Evolutionary conservation across 2,113 vertebrate species (phyloP).

Genomic region (Athene cunicularia): DNA sequence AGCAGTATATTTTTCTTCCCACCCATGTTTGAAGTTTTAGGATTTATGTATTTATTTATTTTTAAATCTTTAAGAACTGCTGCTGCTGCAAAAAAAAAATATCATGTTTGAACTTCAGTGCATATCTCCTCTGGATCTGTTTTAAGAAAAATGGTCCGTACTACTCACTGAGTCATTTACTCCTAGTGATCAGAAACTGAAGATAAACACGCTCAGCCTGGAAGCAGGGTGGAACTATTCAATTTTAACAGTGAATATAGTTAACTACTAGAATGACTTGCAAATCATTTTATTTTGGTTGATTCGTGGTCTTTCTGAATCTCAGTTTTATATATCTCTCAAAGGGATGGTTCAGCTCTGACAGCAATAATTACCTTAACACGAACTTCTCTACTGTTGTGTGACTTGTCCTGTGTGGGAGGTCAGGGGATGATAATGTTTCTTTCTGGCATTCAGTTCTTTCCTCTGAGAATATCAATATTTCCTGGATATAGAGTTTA

Average conservation of each 20-base stretch:
- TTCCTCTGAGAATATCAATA: not conserved
- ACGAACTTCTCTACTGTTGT: not conserved
- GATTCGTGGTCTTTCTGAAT: not conserved
- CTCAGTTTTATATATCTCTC: not conserved
- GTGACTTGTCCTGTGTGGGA: not conserved
- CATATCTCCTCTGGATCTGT: not conserved
- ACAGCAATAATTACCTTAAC: not conserved
- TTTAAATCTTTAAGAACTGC: not conserved
- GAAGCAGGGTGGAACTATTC: not conserved
- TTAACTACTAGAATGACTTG: not conserved
- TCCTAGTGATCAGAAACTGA: not conserved
- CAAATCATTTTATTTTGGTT: not conserved
- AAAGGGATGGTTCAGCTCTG: not conserved
- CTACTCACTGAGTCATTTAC: not conserved
- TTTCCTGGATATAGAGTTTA: not conserved
- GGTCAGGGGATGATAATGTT: not conserved
- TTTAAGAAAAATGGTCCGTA: not conserved
- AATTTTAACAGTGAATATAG: not conserved
- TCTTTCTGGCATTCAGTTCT: not conserved
- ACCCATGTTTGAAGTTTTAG: not conserved
- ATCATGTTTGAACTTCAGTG: rapidly evolving
- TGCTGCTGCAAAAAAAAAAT: not conserved
- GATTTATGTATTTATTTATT: not conserved
- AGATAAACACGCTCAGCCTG: not conserved
- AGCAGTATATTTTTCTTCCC: not conserved